A percentile compares a stretch with the other conserved stretches of the same genome.
phyloP scores from a whole-genome alignment of 1,140 invertebrate species.

The Drosophila trapezifrons region DNA sequence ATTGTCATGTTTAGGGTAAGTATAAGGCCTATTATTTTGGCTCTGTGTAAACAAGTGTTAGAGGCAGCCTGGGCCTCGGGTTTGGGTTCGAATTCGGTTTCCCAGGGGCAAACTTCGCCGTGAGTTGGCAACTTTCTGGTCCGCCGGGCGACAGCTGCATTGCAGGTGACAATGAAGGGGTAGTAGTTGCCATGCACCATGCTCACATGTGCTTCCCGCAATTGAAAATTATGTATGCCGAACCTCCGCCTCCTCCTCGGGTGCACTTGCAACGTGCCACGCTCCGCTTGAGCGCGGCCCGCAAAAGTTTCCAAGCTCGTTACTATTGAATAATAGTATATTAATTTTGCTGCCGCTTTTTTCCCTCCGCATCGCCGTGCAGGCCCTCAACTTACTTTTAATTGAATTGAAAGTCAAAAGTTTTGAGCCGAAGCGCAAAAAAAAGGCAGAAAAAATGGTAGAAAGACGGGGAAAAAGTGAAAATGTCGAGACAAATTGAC shows the following conservation, averaged over 20 bases:
- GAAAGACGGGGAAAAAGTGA: slow-evolving; percentile 21
- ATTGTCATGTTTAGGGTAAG: too few species aligned
- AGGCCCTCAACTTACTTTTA: slow-evolving; percentile 45
- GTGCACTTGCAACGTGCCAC: slow-evolving; percentile 38
- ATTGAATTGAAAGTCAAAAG: slow-evolving; percentile 55
- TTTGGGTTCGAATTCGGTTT: slow-evolving; percentile 13
- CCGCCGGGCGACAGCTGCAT: slow-evolving; percentile 41
- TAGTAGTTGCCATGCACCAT: slow-evolving; percentile 17
- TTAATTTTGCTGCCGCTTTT: slow-evolving; percentile 44
- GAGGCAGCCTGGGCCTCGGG: neutral
- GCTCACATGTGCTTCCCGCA: slow-evolving; percentile 32
- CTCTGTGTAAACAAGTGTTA: slow-evolving; percentile 8
- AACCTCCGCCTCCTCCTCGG: slow-evolving; percentile 10
- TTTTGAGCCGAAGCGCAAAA: slow-evolving; percentile 26
- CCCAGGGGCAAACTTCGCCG: slow-evolving; percentile 28
- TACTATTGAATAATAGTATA: slow-evolving; percentile 57
- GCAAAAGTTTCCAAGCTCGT: slow-evolving; percentile 51
- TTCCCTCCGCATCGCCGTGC: slow-evolving; percentile 14
- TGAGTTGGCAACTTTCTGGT: slow-evolving; percentile 53
- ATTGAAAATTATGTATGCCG: slow-evolving; percentile 33
- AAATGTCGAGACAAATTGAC: slow-evolving; percentile 51
- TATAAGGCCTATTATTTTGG: too few species aligned
- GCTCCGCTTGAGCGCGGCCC: slow-evolving; percentile 41
- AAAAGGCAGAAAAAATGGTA: neutral
- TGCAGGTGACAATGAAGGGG: slow-evolving; percentile 51